These are phyloP conservation scores for Thaumatotibia leucotreta DNA, from an alignment of 1,140 invertebrate genomes.

Conservation along the genomic window DNA sequence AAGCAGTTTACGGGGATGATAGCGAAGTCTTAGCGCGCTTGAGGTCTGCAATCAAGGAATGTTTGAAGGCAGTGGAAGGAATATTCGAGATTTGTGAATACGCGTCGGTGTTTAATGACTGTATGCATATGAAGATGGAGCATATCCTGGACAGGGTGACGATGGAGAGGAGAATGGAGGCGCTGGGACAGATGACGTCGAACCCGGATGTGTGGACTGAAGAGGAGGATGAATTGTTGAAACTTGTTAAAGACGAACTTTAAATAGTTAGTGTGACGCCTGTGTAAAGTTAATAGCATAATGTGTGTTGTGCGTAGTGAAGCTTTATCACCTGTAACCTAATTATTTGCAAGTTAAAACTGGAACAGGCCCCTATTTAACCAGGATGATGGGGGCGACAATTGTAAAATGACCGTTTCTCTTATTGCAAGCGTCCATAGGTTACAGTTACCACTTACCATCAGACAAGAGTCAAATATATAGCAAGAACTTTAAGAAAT, in stretches of 20 bases:
- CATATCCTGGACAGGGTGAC: constrained; percentile 63
- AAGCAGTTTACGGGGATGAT: constrained; percentile 56
- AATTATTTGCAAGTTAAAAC: too few species aligned
- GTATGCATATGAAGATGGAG: constrained; percentile 71
- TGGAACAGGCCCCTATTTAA: too few species aligned
- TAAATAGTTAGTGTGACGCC: constrained; percentile 21
- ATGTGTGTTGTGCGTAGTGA: not conserved
- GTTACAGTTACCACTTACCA: too few species aligned
- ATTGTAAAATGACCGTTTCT: too few species aligned
- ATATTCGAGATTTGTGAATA: constrained; percentile 69
- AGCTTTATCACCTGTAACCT: too few species aligned
- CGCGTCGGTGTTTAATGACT: constrained; percentile 64
- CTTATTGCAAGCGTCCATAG: too few species aligned
- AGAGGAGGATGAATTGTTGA: constrained; percentile 59
- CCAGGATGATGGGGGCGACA: too few species aligned
- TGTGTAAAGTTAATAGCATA: not conserved
- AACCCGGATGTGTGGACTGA: constrained; percentile 53
- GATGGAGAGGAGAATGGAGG: constrained; percentile 62
- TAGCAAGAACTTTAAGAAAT: too few species aligned
- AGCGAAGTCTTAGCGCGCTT: constrained; percentile 52
- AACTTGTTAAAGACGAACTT: constrained; percentile 61
- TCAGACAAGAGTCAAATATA: too few species aligned
- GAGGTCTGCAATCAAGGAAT: constrained; percentile 48
- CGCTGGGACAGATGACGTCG: constrained; percentile 55
- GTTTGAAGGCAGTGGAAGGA: constrained; percentile 37